These are phyloP conservation scores for Eulemur macaco DNA, from an alignment of 2,113 vertebrate genomes.

Conservation along the genomic window DNA sequence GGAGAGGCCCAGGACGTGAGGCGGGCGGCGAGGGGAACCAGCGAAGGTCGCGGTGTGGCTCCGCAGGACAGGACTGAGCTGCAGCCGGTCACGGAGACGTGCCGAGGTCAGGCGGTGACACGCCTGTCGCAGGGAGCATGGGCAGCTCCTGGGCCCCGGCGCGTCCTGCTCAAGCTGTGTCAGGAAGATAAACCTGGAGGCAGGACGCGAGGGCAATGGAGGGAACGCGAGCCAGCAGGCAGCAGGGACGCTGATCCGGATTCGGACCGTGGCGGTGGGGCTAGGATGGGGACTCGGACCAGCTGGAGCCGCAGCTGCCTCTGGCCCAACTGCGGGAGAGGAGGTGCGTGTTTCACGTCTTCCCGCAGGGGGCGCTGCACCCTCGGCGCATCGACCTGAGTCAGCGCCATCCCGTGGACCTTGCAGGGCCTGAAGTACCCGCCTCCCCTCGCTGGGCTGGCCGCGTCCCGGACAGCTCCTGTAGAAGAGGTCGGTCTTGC, in stretches of 20 bases:
- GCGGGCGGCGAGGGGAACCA: too few species aligned
- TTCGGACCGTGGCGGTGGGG: fast-evolving
- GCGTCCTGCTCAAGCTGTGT: not conserved
- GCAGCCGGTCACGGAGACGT: fast-evolving
- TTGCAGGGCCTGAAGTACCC: fast-evolving
- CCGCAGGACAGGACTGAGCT: not conserved
- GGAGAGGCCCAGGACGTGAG: not conserved
- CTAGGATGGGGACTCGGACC: fast-evolving
- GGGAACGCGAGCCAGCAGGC: not conserved
- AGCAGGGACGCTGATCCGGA: not conserved
- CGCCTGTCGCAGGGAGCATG: fast-evolving
- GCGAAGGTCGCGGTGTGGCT: not conserved
- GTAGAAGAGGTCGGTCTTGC: not conserved
- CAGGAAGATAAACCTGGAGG: not conserved
- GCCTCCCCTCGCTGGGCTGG: not conserved
- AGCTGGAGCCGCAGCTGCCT: not conserved
- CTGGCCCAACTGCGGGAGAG: fast-evolving
- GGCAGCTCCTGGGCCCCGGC: not conserved
- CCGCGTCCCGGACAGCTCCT: not conserved
- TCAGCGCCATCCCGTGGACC: fast-evolving
- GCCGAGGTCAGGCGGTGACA: fast-evolving
- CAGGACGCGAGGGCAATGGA: fast-evolving
- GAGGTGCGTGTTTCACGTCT: too few species aligned
- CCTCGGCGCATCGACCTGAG: not conserved
- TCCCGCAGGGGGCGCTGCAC: not conserved